Conservation (phyloP, 1,140 invertebrate genomes). For the Rhizoglyphus robini region DNA sequence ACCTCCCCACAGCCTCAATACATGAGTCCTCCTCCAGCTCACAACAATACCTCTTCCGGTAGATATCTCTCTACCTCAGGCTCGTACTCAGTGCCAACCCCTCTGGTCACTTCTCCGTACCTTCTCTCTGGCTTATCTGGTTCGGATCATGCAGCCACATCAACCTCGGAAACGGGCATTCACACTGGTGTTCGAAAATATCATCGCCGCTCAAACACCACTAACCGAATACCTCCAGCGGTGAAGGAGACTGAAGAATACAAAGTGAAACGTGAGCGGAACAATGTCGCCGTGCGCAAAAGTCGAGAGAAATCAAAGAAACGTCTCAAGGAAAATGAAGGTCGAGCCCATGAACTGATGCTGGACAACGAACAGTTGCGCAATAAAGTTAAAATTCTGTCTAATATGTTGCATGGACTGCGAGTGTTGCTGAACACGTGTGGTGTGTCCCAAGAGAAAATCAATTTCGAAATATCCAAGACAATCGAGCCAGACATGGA, state of each 20-base stretch:
- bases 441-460: background rate
- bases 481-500: background rate
- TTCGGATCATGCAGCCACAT: too few species aligned
- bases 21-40: background rate
- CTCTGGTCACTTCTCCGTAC: background rate
- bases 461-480: background rate
- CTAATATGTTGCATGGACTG: background rate
- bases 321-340: slow-evolving; percentile 11
- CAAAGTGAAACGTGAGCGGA: slow-evolving; percentile 11
- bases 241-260: slow-evolving; percentile 16
- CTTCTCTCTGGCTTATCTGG: background rate
- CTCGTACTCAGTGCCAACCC: background rate
- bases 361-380: slow-evolving; percentile 2
- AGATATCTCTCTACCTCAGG: background rate
- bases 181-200: background rate
- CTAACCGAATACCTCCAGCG: background rate
- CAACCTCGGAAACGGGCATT: background rate
- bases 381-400: slow-evolving; percentile 3
- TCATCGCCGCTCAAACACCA: background rate
- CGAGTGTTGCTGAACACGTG: slow-evolving; percentile 6
- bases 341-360: slow-evolving; percentile 9
- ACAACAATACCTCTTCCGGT: background rate
- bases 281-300: slow-evolving; percentile 14
- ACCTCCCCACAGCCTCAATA: too few species aligned
- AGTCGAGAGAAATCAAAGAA: slow-evolving; percentile 15